Conservation (phyloP, 2,797 vertebrate genomes). For the Pantherophis vulpinus region DNA sequence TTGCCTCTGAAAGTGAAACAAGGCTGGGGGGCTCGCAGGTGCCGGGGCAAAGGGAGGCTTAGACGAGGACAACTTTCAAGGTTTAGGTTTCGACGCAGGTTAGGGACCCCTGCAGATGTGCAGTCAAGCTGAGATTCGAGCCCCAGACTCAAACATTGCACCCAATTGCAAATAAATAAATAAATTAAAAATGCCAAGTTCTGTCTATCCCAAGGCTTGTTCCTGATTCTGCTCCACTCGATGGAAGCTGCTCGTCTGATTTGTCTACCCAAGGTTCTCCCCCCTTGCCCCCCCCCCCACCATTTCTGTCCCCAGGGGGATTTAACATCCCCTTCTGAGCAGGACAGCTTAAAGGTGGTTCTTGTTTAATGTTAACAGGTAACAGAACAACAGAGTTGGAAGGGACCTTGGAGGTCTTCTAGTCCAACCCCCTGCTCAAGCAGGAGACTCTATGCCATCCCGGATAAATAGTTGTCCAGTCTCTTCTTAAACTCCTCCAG, state of each 20-base stretch:
- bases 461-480: too few relatives aligned
- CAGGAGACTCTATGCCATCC: too few relatives aligned
- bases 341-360: not conserved
- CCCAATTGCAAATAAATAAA: too few relatives aligned
- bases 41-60: not conserved
- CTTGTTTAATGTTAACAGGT: too few relatives aligned
- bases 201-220: too few relatives aligned
- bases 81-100: not conserved
- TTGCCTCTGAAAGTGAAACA: not conserved
- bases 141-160: not conserved
- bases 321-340: slow-evolving; percentile 19
- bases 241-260: not conserved
- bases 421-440: too few relatives aligned
- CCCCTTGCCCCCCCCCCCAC: too few relatives aligned
- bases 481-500: too few relatives aligned
- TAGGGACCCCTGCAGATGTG: too few relatives aligned
- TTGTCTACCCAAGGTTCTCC: not conserved
- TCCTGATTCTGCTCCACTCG: not conserved
- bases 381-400: too few relatives aligned
- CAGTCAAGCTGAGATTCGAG: not conserved
- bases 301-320: not conserved
- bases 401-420: too few relatives aligned
- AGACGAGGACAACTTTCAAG: not conserved
- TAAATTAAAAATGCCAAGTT: too few relatives aligned
- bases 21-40: not conserved